Base-by-base conservation (phyloP, 92 coral and sea anemone species). In the Bergia sp. region DNA sequence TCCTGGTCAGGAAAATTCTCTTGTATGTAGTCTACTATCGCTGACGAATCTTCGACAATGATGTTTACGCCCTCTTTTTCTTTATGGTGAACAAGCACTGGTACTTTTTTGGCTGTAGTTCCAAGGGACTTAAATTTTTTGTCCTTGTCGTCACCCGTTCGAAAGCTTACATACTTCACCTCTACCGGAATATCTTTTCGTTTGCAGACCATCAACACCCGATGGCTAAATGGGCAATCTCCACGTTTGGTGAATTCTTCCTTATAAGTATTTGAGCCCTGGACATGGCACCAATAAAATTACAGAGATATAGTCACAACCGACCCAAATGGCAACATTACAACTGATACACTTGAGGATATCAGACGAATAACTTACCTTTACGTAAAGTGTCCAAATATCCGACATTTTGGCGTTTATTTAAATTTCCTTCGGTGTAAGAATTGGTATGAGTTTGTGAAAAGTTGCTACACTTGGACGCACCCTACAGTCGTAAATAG, bases 161-260 rank as follows among this genome's bases (percentile, higher is more conserved):
- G 86, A 50, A 57, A 73, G 79, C 90, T 91, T 40, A 92, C 94
- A 86, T 43, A 92, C 53, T 86, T 67, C 55, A 21, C 55, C 4
- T 90, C 23, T 37, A 89, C 86, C 2, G 37, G 50, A 12, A 86
- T 10, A 2, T 81, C 89, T 76, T 92, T 94, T 15, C 91, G 90
- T 3, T 64, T 55, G 76, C 88, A 86, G 10, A 92, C 86, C 95
- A 94, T 89, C 79, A 82, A 42, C 10, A 92, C 89, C 29, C 97
- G 93, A 21, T 93, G 96, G 37, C 94, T 86, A 57, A 92, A 78
- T 20, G 90, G 90, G 23, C 94, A 91, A 23, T 87, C 93, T 18
- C 95, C 95, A 8, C 86, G 76, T 55, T 88, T 77, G 29, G 79
- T 86, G 76, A 80, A 88, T 8, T 73, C 92, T 82, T 93, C 86